Evolutionary conservation across 64 coral and sea anemone species (phyloP).

Genomic region (Cladopsammia gracilis): DNA sequence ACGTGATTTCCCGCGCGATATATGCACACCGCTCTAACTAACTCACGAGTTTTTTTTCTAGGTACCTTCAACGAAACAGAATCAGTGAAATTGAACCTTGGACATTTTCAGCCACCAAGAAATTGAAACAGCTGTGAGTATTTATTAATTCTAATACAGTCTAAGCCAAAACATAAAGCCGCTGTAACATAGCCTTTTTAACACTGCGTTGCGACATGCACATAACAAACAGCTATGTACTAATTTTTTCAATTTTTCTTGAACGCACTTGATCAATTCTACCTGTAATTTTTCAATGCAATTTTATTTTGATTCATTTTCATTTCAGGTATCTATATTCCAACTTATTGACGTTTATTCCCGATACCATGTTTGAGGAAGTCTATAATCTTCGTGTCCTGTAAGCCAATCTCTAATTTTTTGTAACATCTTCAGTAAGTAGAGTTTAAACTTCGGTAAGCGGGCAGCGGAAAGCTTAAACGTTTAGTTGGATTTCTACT

Average conservation of each 20-base stretch:
- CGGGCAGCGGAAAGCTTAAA: too few species aligned
- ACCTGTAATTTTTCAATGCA: too few species aligned
- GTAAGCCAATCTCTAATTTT: conserved; percentile 32
- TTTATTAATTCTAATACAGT: not conserved
- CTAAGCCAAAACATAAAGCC: not conserved
- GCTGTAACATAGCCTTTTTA: too few species aligned
- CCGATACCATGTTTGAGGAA: conserved; percentile 42
- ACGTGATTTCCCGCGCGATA: too few species aligned
- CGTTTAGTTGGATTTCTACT: too few species aligned
- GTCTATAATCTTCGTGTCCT: conserved; percentile 37
- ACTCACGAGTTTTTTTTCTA: not conserved
- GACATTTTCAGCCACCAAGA: conserved; percentile 50
- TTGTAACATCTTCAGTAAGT: not conserved
- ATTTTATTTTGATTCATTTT: not conserved
- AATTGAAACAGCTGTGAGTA: conserved; percentile 54
- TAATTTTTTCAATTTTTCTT: too few species aligned
- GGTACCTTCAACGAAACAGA: conserved; percentile 66
- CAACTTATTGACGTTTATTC: conserved; percentile 32
- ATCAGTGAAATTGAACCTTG: conserved; percentile 72
- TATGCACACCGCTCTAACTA: too few species aligned
- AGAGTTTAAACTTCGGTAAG: too few species aligned
- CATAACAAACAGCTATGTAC: too few species aligned
- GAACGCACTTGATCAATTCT: too few species aligned
- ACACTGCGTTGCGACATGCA: too few species aligned
- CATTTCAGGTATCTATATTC: conserved; percentile 58